Conservation (phyloP, 2,113 vertebrate species). For the Monopterus albus region DNA sequence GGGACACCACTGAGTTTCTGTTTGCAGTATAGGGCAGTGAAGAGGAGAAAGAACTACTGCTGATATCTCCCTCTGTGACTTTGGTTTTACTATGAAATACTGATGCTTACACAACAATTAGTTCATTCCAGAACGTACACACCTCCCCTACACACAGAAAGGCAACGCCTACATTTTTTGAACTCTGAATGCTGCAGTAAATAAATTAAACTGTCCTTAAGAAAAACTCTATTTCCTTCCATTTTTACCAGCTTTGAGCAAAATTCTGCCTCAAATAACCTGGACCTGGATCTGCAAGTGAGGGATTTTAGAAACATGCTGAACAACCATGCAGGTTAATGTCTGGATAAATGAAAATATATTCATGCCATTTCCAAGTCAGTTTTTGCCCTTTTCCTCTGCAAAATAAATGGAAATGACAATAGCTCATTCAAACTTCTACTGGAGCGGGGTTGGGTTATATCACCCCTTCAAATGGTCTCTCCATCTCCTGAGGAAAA, state of each 20-base stretch:
- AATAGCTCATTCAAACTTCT: conserved; percentile 31
- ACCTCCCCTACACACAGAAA: conserved; percentile 14
- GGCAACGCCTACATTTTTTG: conserved; percentile 15
- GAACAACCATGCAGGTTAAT: not conserved
- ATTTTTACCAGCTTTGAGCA: not conserved
- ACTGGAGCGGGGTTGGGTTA: conserved; percentile 28
- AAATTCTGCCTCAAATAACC: not conserved
- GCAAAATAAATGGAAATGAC: conserved; percentile 47
- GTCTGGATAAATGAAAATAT: conserved; percentile 14
- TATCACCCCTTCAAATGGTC: conserved; percentile 41
- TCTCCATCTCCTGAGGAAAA: conserved; percentile 64
- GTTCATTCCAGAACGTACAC: conserved; percentile 34
- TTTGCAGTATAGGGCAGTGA: conserved; percentile 47
- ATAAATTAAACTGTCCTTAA: conserved; percentile 48
- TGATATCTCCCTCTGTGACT: conserved; percentile 31
- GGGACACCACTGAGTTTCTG: conserved; percentile 15
- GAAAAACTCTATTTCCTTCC: conserved; percentile 23
- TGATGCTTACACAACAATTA: conserved; percentile 42
- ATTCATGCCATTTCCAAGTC: conserved; percentile 24
- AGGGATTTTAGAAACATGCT: conserved; percentile 2
- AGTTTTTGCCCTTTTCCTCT: conserved; percentile 5
- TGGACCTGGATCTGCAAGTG: not conserved
- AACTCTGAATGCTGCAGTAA: conserved; percentile 16
- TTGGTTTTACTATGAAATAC: conserved; percentile 23
- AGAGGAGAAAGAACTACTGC: conserved; percentile 30